Evolutionary conservation across 23 tunicate species (phyloP).

Genomic region (Ascidia mentula): DNA sequence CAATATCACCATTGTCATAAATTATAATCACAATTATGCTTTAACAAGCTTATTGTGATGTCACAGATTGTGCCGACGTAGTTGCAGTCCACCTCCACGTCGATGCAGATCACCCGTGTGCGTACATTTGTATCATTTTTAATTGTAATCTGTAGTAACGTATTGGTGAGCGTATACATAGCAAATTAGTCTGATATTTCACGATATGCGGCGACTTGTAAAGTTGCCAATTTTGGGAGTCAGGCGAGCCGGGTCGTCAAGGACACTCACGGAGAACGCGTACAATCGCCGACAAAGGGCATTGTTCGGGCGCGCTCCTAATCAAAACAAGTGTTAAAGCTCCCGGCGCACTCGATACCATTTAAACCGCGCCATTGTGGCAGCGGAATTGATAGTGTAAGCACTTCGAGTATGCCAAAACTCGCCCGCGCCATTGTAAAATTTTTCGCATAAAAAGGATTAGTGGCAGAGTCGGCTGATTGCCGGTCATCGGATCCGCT

Average conservation of each 20-base stretch:
- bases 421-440: conserved; percentile 2
- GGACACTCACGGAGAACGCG: conserved; percentile 41
- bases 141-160: not conserved
- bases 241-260: conserved; percentile 31
- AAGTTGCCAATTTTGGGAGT: not conserved
- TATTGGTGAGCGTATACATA: too few species aligned
- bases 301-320: not conserved
- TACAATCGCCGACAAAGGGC: conserved; percentile 1
- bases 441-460: conserved; percentile 5
- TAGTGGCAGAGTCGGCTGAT: not conserved
- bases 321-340: conserved; percentile 24
- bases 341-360: conserved; percentile 28
- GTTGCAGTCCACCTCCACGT: conserved; percentile 47
- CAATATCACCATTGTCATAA: too few species aligned
- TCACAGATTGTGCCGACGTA: conserved; percentile 37
- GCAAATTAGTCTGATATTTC: not conserved
- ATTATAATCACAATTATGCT: too few species aligned
- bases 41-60: conserved; percentile 7
- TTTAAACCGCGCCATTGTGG: conserved; percentile 24
- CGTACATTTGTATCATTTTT: conserved; percentile 1
- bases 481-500: not conserved
- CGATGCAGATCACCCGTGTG: conserved; percentile 41
- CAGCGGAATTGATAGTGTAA: conserved; percentile 12
- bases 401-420: conserved; percentile 5
- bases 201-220: not conserved